Evolutionary conservation across 1,140 invertebrate species (phyloP).

Genomic region (Lamellibrachia luymesi): DNA sequence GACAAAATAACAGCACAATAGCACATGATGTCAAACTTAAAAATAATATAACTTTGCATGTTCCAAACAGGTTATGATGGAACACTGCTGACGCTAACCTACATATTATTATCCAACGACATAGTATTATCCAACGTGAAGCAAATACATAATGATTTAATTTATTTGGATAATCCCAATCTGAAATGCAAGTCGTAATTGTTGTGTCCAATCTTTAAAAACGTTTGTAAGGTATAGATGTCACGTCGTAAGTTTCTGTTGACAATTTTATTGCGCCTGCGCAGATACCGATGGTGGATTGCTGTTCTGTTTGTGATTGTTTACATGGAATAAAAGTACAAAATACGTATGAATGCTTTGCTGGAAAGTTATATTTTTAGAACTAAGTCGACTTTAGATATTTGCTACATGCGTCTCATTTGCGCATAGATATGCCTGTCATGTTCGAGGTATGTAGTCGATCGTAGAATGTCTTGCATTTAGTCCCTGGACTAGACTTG

Average conservation of each 20-base stretch:
- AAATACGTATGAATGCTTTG: background rate
- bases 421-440: background rate
- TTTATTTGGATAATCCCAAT: too few species aligned
- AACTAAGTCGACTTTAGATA: background rate
- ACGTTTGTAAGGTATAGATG: background rate
- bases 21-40: too few species aligned
- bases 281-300: background rate
- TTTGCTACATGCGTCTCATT: background rate
- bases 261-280: slow-evolving; percentile 4
- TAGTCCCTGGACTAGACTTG: background rate
- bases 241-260: background rate
- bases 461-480: background rate
- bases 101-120: too few species aligned
- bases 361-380: background rate
- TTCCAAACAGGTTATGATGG: too few species aligned
- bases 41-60: too few species aligned
- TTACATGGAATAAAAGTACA: background rate
- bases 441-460: background rate
- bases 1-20: too few species aligned
- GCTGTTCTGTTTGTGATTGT: background rate
- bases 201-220: too few species aligned
- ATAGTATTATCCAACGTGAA: too few species aligned
- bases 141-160: too few species aligned
- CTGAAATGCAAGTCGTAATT: too few species aligned
- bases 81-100: too few species aligned